Conservation (phyloP, 2,113 vertebrate species). For the Psettodes erumei region DNA sequence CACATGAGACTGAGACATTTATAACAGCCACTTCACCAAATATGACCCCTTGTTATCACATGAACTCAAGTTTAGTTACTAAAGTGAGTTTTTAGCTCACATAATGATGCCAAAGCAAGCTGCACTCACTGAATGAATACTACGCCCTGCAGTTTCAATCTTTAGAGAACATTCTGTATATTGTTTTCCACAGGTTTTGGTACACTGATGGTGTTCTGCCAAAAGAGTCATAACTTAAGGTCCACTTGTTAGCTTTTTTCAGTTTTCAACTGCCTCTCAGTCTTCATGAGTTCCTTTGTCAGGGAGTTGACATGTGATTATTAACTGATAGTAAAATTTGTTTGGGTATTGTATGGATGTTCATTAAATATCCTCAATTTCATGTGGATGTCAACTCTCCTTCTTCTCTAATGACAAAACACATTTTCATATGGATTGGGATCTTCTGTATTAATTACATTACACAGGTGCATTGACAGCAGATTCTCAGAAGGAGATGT, state of each 20-base stretch:
- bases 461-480: slow-evolving; percentile 66
- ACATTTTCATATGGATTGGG: slow-evolving; percentile 82
- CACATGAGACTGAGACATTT: no score
- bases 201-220: background rate
- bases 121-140: background rate
- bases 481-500: slow-evolving; percentile 1
- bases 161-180: no score
- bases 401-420: slow-evolving; percentile 27
- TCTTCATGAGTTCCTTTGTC: background rate
- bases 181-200: no score
- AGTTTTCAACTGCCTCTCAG: background rate
- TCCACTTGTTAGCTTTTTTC: background rate
- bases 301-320: background rate
- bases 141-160: background rate
- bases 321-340: background rate
- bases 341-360: slow-evolving; percentile 5
- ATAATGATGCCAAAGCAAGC: background rate
- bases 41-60: background rate
- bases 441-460: slow-evolving; percentile 90
- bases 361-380: background rate
- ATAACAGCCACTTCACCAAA: background rate
- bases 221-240: background rate
- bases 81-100: background rate
- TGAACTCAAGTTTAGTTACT: background rate
- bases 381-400: slow-evolving; percentile 5